phyloP scores from a whole-genome alignment of 2,797 vertebrate species.

The Phrynocephalus forsythii region DNA sequence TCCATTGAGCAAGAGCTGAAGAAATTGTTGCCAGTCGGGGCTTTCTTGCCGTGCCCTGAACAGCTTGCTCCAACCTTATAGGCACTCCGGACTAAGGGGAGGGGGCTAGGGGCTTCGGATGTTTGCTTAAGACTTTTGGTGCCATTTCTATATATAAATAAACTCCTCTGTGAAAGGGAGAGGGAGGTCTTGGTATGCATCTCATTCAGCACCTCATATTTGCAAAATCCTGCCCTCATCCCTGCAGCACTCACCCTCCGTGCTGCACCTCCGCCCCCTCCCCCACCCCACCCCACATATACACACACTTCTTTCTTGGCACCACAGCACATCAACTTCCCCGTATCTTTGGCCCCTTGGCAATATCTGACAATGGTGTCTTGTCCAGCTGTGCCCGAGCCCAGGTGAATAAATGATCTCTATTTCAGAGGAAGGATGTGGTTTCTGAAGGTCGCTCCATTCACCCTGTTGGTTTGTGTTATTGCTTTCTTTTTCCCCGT shows the following conservation, averaged over 20 bases:
- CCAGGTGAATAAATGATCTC: constrained; percentile 40
- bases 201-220: constrained; percentile 18
- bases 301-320: background rate
- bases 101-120: background rate
- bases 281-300: no score
- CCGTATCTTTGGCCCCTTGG: background rate
- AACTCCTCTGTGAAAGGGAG: background rate
- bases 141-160: constrained; percentile 34
- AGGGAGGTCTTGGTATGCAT: background rate
- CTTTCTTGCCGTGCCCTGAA: constrained; percentile 21
- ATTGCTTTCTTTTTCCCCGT: constrained; percentile 12
- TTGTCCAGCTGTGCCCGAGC: constrained; percentile 25
- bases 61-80: constrained; percentile 18
- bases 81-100: background rate
- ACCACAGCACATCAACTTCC: background rate
- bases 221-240: constrained; percentile 15
- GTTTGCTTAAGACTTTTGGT: constrained; percentile 24
- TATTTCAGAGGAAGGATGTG: constrained; percentile 31
- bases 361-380: background rate
- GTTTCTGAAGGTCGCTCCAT: constrained; percentile 6
- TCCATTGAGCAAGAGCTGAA: constrained; percentile 56
- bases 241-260: background rate
- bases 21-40: constrained; percentile 47
- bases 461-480: fast-evolving
- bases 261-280: background rate